Evolutionary conservation across 2,113 vertebrate genomes (phyloP), one percentile per base, ranked within the genome.

Genomic region (Apeltes quadracus): DNA sequence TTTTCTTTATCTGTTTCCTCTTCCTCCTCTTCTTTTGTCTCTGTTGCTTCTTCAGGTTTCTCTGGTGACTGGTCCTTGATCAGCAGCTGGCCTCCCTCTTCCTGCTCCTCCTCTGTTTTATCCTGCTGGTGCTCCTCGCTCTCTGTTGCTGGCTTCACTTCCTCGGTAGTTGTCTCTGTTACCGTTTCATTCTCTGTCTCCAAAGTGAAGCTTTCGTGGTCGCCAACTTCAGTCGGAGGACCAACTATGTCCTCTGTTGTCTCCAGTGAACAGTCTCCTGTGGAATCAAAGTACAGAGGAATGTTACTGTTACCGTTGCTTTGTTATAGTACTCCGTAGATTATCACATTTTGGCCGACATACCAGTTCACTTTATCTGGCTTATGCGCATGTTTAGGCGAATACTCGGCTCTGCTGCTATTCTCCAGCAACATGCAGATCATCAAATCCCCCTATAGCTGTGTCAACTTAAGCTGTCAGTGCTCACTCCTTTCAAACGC

Each of bases 41-140:
- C 76, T 38, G 25, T 54, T 46, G 75, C 62, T 66, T 67, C 62
- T 73, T 73, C 78, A 14, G 68, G 32, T 46, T 74, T 75, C 39
- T 79, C 87, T 50, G 76, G 61, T 39, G 82, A 58, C 50, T 75
- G 68, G 4, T 88, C 66, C 32, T 83, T 79, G n/a, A 55, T 41
- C 20, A 65, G 69, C 41, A 92, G 93, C 39, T 93, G 93, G 0
- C 88, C 92, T 7, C 88, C 92, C 39, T 89, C 92, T 11, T 90
- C 91, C 1, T 88, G 74, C 8, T 86, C 91, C 44, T 89, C 91
- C 1, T 92, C 90, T 12, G 62, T 53, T 20, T 69, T 54, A 78
- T 84, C 89, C 75, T 92, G 75, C 15, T 86, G 90, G 61, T 29
- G 25, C 36, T 73, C 53, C 0, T 91, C 91, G 0, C 76, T 68